phyloP scores from a whole-genome alignment of 2,797 vertebrate species.

The Simalia tracyae region DNA sequence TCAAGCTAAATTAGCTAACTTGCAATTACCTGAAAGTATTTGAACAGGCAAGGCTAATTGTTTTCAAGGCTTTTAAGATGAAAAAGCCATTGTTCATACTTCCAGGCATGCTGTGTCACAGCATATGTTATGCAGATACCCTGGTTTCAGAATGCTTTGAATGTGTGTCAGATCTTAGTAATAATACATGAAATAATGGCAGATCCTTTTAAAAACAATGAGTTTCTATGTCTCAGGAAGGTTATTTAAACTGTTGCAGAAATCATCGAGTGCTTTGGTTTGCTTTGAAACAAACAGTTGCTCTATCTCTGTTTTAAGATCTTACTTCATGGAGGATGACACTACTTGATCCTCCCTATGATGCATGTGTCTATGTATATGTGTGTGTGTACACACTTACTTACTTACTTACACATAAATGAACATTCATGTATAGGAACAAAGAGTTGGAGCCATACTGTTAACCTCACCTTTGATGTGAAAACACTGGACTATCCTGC shows the following conservation, averaged over 20 bases:
- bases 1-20: constrained; percentile 1
- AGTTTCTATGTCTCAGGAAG: background rate
- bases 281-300: background rate
- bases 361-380: background rate
- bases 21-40: constrained; percentile 40
- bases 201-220: background rate
- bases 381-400: no score
- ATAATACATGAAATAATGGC: background rate
- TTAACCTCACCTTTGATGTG: no score
- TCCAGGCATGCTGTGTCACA: background rate
- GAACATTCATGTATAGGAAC: no score
- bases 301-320: background rate
- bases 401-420: no score
- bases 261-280: background rate
- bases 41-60: background rate
- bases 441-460: no score
- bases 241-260: background rate
- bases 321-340: background rate
- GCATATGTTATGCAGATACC: constrained; percentile 25
- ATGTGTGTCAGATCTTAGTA: constrained; percentile 24
- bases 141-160: constrained; percentile 36
- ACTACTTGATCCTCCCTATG: background rate
- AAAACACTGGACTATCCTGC: no score
- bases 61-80: constrained; percentile 1
- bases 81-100: constrained; percentile 16